phyloP scores from a whole-genome alignment of 2,113 vertebrate genomes.

The Gymnarchus niloticus region DNA sequence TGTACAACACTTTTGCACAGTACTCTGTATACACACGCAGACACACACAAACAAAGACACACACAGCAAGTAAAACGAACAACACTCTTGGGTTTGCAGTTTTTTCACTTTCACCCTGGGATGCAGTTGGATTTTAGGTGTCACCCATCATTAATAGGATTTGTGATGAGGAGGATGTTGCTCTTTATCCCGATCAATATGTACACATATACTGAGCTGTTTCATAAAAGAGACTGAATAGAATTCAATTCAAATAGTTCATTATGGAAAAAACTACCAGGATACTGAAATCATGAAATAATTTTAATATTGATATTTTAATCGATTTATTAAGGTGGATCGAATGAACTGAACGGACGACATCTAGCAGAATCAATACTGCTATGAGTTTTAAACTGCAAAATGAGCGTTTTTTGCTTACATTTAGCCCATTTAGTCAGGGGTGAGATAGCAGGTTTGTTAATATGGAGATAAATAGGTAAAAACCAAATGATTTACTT shows the following conservation, averaged over 20 bases:
- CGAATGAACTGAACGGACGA: background rate
- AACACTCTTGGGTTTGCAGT: background rate
- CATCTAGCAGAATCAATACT: background rate
- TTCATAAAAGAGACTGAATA: background rate
- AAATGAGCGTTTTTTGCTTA: background rate
- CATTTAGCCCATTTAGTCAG: background rate
- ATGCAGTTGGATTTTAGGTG: background rate
- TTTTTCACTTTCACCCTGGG: background rate
- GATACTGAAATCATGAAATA: background rate
- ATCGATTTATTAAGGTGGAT: background rate
- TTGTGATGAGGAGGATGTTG: too few relatives aligned
- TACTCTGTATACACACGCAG: too few relatives aligned
- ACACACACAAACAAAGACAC: too few relatives aligned
- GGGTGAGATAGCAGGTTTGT: background rate
- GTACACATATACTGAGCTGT: background rate
- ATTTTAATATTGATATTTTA: background rate
- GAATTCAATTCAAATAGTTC: background rate
- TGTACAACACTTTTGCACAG: too few relatives aligned
- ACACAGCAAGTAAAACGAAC: background rate
- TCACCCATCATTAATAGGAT: background rate
- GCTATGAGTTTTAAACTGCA: background rate
- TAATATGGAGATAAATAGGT: background rate
- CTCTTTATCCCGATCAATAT: too few relatives aligned
- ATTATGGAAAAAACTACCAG: background rate
- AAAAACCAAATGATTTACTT: background rate